These are phyloP conservation scores for Crenuchus spilurus DNA, from an alignment of 2,797 vertebrate species.

Conservation along the genomic window DNA sequence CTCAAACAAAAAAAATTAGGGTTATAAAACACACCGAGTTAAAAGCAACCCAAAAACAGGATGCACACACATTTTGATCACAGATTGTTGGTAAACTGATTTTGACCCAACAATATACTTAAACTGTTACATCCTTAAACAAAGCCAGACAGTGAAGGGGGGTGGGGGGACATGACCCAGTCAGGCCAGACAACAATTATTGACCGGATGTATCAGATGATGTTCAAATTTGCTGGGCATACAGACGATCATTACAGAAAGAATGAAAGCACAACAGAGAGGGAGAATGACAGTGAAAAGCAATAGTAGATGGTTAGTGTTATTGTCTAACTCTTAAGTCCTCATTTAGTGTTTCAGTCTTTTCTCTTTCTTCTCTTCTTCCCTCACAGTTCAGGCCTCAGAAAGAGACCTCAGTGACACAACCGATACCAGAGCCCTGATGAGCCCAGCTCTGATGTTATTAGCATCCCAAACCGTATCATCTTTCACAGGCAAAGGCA, in stretches of 20 bases:
- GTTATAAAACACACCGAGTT: no score
- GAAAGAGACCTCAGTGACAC: background rate
- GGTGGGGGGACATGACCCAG: background rate
- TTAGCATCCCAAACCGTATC: constrained; percentile 12
- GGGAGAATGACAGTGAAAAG: background rate
- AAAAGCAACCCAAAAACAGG: no score
- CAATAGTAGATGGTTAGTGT: background rate
- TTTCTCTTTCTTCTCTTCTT: background rate
- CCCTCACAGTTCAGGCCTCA: background rate
- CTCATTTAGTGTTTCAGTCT: background rate
- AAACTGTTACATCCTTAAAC: no score
- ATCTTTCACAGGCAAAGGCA: constrained; percentile 28
- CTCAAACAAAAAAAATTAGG: no score
- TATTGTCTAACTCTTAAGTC: background rate
- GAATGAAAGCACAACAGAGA: background rate
- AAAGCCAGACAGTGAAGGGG: constrained; percentile 13
- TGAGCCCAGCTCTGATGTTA: constrained; percentile 14
- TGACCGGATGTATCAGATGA: constrained; percentile 41
- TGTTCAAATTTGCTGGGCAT: constrained; percentile 24
- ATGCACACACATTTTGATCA: no score
- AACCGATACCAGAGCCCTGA: background rate
- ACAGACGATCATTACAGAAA: background rate
- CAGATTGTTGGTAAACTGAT: no score
- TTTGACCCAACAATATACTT: no score
- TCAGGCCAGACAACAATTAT: constrained; percentile 34